phyloP scores from a whole-genome alignment of 2,888 invertebrate genomes.

The Melinaea menophilus region DNA sequence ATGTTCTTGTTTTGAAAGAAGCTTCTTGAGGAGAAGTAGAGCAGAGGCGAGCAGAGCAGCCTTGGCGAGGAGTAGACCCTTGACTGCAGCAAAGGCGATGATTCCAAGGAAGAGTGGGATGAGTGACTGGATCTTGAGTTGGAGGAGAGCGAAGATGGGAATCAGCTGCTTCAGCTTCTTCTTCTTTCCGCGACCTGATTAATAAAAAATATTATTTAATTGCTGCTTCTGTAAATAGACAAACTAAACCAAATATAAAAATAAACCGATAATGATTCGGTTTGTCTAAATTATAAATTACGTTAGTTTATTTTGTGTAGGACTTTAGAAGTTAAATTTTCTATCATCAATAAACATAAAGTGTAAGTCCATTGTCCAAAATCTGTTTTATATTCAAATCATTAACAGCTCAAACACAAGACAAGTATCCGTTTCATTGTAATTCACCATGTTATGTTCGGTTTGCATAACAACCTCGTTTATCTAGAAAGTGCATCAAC shows the following conservation, averaged over 20 bases:
- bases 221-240: not conserved
- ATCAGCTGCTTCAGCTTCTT: conserved; percentile 86
- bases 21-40: conserved; percentile 82
- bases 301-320: not conserved
- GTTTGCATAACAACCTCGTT: conserved; percentile 70
- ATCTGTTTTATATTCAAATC: conserved; percentile 57
- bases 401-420: conserved; percentile 40
- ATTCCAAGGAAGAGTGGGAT: conserved; percentile 85
- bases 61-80: conserved; percentile 90
- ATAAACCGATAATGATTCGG: no score
- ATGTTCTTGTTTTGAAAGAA: conserved; percentile 82
- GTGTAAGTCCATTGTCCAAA: conserved; percentile 40
- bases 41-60: conserved; percentile 87
- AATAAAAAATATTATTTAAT: not conserved
- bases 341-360: conserved; percentile 35
- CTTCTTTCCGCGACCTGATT: conserved; percentile 87
- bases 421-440: conserved; percentile 61
- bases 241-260: no score
- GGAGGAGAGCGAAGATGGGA: conserved; percentile 85
- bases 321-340: conserved; percentile 18
- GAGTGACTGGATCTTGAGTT: conserved; percentile 87
- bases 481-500: conserved; percentile 73
- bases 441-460: conserved; percentile 68
- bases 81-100: conserved; percentile 88
- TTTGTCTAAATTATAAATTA: conserved; percentile 7